Percentiles rank a stretch among this genome's conserved stretches.
phyloP scores from a whole-genome alignment of 1,140 invertebrate species.

The Hylyphantes graminicola region DNA sequence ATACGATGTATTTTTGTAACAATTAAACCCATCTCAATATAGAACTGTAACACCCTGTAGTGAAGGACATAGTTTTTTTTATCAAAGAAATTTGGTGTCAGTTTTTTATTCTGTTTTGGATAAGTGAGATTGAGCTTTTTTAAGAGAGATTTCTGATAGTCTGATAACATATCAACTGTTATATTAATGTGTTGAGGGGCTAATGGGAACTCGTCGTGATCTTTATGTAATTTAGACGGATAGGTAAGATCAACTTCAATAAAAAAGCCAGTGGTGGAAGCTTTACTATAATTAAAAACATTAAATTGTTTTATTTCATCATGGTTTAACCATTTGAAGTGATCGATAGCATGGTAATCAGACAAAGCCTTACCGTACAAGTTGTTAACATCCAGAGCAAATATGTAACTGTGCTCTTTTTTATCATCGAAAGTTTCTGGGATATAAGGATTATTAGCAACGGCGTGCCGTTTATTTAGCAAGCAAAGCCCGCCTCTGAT shows the following conservation, averaged over 20 bases:
- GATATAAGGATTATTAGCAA: not conserved
- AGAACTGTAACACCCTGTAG: slow-evolving; percentile 11
- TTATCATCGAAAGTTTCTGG: too few species aligned
- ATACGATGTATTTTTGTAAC: slow-evolving; percentile 10
- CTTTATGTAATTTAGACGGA: not conserved
- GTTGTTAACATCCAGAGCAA: not conserved
- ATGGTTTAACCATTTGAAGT: not conserved
- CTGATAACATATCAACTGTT: not conserved
- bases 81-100: not conserved
- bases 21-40: not conserved
- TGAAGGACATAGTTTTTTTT: slow-evolving; percentile 7
- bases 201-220: not conserved
- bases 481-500: not conserved
- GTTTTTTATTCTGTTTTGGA: not conserved
- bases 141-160: not conserved
- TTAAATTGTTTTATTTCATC: not conserved
- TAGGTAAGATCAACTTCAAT: not conserved
- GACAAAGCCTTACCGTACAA: not conserved
- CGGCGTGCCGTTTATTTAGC: not conserved
- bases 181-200: not conserved
- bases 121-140: not conserved
- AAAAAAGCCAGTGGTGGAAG: not conserved
- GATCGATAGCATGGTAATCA: not conserved
- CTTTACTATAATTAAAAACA: not conserved
- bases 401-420: not conserved